These are phyloP conservation scores for Harpalus rufipes DNA, from an alignment of 2,888 invertebrate genomes.

Conservation along the genomic window DNA sequence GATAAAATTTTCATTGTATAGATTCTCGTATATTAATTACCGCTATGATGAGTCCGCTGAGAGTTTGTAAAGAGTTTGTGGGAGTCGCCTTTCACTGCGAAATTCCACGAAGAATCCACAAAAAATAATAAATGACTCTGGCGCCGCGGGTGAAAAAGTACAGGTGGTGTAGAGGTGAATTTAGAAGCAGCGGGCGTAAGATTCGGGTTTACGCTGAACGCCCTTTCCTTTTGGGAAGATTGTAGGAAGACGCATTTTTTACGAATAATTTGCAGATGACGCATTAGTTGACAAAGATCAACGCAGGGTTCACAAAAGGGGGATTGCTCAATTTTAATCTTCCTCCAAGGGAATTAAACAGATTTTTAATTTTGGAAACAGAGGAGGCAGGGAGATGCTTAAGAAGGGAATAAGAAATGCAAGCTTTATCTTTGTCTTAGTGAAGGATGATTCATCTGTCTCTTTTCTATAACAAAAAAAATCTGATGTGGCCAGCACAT, in stretches of 20 bases:
- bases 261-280: constrained; percentile 31
- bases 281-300: constrained; percentile 26
- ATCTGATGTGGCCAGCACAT: too few relatives aligned
- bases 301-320: neutral
- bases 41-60: neutral
- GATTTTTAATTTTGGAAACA: constrained; percentile 1
- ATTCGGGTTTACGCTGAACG: neutral
- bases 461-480: too few relatives aligned
- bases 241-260: constrained; percentile 20
- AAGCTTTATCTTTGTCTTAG: too few relatives aligned
- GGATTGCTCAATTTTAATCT: constrained; percentile 7
- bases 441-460: too few relatives aligned
- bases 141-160: constrained; percentile 8
- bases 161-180: neutral
- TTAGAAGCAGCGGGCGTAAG: constrained; percentile 10
- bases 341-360: neutral
- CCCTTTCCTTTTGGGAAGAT: neutral
- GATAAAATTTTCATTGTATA: constrained; percentile 32
- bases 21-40: constrained; percentile 28
- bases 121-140: constrained; percentile 41
- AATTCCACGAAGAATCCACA: constrained; percentile 29
- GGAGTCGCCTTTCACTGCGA: neutral
- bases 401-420: too few relatives aligned
- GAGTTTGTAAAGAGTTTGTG: constrained; percentile 6
- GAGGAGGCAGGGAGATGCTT: neutral